A percentile compares a stretch with the other conserved stretches of the same genome.
phyloP scores from a whole-genome alignment of 2,797 vertebrate genomes.

The Sciaenops ocellatus region DNA sequence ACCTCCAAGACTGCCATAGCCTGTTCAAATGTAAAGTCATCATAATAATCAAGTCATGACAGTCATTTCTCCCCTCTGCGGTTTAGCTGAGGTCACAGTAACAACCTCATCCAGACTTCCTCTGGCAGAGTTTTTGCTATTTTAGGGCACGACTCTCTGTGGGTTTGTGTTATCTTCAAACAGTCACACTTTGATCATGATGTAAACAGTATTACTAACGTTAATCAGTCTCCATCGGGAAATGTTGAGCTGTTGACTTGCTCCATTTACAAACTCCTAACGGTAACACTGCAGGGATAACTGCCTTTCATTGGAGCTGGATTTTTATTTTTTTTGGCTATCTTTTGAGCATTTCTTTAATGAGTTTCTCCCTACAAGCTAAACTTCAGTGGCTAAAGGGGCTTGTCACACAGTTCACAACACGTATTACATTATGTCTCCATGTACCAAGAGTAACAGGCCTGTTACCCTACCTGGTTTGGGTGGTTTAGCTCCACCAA shows the following conservation, averaged over 20 bases:
- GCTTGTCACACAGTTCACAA: not conserved
- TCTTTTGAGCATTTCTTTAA: too few species aligned
- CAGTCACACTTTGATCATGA: conserved; percentile 64
- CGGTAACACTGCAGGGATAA: conserved; percentile 15
- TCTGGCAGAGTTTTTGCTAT: conserved; percentile 20
- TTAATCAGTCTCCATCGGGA: conserved; percentile 48
- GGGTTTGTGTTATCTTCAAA: conserved; percentile 59
- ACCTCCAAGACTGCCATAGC: conserved; percentile 75
- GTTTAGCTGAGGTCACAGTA: conserved; percentile 33
- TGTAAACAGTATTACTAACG: conserved; percentile 44
- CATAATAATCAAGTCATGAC: not conserved
- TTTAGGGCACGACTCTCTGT: conserved; percentile 43
- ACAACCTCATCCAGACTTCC: conserved; percentile 28
- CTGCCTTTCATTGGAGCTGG: conserved; percentile 16
- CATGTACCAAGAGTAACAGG: not conserved
- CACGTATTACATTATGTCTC: not conserved
- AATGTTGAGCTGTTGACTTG: conserved; percentile 43
- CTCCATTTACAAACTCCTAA: conserved; percentile 54
- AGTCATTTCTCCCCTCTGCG: too few species aligned
- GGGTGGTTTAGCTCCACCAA: conserved; percentile 77
- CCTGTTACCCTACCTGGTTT: conserved; percentile 79
- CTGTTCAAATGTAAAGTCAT: conserved; percentile 56
- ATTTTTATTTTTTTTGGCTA: conserved; percentile 5
- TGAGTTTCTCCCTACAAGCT: not conserved
- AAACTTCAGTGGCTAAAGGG: too few species aligned